Evolutionary conservation across 2,888 invertebrate genomes (phyloP).

Genomic region (Phasia obesa): DNA sequence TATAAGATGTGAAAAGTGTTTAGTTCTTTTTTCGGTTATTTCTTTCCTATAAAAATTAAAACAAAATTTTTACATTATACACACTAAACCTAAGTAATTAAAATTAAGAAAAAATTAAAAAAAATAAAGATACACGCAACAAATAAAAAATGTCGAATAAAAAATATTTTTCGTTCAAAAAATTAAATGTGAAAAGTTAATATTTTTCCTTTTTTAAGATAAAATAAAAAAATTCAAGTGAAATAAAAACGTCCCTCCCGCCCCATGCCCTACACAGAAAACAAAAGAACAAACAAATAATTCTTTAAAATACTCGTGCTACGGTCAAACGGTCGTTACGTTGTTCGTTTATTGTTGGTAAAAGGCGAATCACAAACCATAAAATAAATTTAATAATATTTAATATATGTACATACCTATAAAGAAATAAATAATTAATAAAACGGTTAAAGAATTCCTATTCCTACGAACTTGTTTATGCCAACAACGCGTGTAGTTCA

Average conservation of each 20-base stretch:
- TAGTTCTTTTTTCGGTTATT: slow-evolving; percentile 40
- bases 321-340: slow-evolving; percentile 31
- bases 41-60: slow-evolving; percentile 17
- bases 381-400: background rate
- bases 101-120: slow-evolving; percentile 28
- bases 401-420: too few species aligned
- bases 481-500: slow-evolving; percentile 60
- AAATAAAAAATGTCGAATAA: slow-evolving; percentile 34
- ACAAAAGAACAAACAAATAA: slow-evolving; percentile 1
- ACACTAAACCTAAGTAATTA: slow-evolving; percentile 31
- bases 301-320: slow-evolving; percentile 19
- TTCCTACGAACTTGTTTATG: slow-evolving; percentile 21
- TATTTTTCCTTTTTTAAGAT: slow-evolving; percentile 14
- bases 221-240: background rate
- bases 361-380: slow-evolving; percentile 6
- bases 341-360: background rate
- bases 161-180: slow-evolving; percentile 25
- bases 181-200: slow-evolving; percentile 44
- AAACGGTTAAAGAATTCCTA: slow-evolving; percentile 52
- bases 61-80: slow-evolving; percentile 31
- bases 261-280: background rate
- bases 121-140: background rate
- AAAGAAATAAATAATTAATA: slow-evolving; percentile 4
- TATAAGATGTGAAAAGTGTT: slow-evolving; percentile 43
- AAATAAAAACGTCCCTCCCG: slow-evolving; percentile 37